Conservation (phyloP, 2,113 vertebrate genomes). For the Elgaria multicarinata region DNA sequence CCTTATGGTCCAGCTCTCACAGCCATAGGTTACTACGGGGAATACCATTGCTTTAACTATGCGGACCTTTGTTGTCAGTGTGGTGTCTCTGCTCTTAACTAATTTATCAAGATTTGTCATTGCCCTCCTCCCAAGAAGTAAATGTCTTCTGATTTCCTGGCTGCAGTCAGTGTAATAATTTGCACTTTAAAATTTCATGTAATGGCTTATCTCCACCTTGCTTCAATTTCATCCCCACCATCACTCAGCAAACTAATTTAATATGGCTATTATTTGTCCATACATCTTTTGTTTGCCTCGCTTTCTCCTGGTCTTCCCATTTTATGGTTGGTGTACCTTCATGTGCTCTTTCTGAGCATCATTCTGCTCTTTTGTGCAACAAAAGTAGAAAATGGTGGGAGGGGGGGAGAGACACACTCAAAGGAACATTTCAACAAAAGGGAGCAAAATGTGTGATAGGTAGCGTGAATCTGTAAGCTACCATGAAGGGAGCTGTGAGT, state of each 20-base stretch:
- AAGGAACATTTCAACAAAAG: background rate
- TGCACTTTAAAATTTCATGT: background rate
- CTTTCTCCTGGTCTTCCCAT: background rate
- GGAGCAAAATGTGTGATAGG: slow-evolving; percentile 20
- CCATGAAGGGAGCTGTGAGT: background rate
- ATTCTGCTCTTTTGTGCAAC: background rate
- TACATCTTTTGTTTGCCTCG: slow-evolving; percentile 19
- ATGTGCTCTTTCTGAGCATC: background rate
- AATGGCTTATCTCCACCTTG: background rate
- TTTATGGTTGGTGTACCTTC: background rate
- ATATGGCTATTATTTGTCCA: background rate
- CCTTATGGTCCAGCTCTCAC: no score
- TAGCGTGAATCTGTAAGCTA: background rate
- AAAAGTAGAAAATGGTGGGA: slow-evolving; percentile 15
- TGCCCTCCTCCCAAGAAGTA: no score
- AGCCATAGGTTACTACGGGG: no score
- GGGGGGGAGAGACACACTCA: background rate
- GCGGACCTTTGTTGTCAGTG: no score
- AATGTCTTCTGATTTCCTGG: no score
- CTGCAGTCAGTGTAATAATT: background rate
- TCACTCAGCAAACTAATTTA: background rate
- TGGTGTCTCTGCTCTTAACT: no score
- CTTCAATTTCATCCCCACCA: slow-evolving; percentile 42
- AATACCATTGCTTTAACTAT: no score
- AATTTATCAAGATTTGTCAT: no score